These are phyloP conservation scores for Chymomyza caudatula DNA, from an alignment of 2,888 invertebrate genomes.

Conservation along the genomic window DNA sequence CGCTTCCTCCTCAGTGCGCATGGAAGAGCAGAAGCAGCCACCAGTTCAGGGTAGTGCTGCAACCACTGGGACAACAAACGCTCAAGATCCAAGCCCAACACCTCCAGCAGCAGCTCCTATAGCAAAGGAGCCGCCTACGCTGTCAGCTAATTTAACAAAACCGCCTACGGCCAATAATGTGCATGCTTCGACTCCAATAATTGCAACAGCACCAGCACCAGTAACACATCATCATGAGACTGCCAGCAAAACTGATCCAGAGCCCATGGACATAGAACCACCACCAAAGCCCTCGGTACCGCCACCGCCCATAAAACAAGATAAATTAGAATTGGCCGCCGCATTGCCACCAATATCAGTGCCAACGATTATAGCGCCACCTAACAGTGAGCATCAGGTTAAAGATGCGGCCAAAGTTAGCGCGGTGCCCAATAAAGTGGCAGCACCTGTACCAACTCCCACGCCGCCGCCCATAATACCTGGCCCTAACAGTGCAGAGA, in stretches of 20 bases:
- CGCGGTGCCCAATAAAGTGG: slow-evolving; percentile 34
- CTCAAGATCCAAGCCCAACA: background rate
- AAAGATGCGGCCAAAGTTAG: background rate
- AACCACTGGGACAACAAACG: slow-evolving; percentile 5
- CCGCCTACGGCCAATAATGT: slow-evolving; percentile 10
- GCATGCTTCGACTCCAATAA: background rate
- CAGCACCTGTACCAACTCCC: slow-evolving; percentile 40
- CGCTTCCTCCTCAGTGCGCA: slow-evolving; percentile 42
- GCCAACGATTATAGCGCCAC: slow-evolving; percentile 16
- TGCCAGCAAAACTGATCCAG: slow-evolving; percentile 75
- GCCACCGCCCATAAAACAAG: slow-evolving; percentile 56
- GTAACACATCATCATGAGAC: slow-evolving; percentile 55
- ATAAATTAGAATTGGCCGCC: slow-evolving; percentile 53
- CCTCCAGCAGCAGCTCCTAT: slow-evolving; percentile 11
- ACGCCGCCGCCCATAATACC: slow-evolving; percentile 43
- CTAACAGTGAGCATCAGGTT: slow-evolving; percentile 14
- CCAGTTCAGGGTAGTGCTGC: background rate
- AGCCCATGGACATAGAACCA: slow-evolving; percentile 76
- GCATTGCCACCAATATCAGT: slow-evolving; percentile 22
- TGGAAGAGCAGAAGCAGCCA: slow-evolving; percentile 45
- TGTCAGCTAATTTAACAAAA: slow-evolving; percentile 11
- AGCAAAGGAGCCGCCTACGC: slow-evolving; percentile 16
- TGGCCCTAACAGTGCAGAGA: slow-evolving; percentile 7
- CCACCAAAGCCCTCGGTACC: slow-evolving; percentile 74
- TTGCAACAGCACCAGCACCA: slow-evolving; percentile 10